Percentiles rank a stretch among this genome's conserved stretches.
Conservation (phyloP, 2,113 vertebrate species). For the Cricetomys ansorgei region DNA sequence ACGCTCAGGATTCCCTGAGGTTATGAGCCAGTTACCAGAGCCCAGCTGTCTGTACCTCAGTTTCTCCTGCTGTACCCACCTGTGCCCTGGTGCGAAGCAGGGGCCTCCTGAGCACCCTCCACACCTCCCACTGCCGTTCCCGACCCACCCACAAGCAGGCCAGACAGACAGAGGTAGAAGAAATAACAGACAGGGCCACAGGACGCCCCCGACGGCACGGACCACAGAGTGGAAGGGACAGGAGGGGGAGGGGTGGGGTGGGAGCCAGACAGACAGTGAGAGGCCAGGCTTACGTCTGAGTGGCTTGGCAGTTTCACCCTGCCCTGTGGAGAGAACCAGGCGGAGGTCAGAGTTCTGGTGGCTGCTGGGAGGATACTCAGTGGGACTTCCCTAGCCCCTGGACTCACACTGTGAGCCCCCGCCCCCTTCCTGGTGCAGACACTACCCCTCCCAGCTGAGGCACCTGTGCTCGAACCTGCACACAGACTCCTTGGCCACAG, state of each 20-base stretch:
- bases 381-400: background rate
- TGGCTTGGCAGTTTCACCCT: conserved; percentile 91
- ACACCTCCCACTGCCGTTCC: background rate
- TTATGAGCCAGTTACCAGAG: background rate
- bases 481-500: background rate
- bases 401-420: background rate
- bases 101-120: background rate
- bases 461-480: background rate
- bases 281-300: conserved; percentile 88
- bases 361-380: conserved; percentile 28
- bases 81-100: background rate
- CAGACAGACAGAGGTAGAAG: conserved; percentile 79
- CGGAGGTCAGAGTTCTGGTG: conserved; percentile 82
- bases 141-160: conserved; percentile 62
- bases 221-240: conserved; percentile 82
- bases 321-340: conserved; percentile 90
- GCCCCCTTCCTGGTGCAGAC: background rate
- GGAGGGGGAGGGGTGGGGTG: conserved; percentile 54
- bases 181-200: conserved; percentile 72
- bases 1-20: background rate
- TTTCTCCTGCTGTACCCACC: background rate
- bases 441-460: background rate
- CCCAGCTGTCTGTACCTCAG: background rate
- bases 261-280: conserved; percentile 84
- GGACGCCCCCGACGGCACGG: conserved; percentile 71